A percentile compares a stretch with the other conserved stretches of the same genome.
These are phyloP conservation scores for Lysiphlebus fabarum DNA, from an alignment of 1,140 invertebrate genomes.

Conservation along the genomic window DNA sequence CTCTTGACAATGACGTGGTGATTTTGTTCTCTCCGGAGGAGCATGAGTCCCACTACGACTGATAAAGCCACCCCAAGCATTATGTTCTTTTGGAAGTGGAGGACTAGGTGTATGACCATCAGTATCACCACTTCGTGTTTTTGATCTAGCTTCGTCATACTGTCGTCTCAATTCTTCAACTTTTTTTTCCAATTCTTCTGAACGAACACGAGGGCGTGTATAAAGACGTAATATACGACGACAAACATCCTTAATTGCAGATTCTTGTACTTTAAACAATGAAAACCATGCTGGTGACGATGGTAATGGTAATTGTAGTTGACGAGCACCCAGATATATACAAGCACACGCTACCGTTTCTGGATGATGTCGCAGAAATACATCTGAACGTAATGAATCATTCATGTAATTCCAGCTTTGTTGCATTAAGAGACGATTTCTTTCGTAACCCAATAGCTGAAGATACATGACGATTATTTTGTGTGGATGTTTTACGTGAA, in stretches of 20 bases:
- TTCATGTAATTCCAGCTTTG: conserved; percentile 99
- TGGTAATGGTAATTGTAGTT: conserved; percentile 81
- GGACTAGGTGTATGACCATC: conserved; percentile 61
- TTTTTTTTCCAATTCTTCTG: conserved; percentile 70
- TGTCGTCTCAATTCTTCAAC: conserved; percentile 72
- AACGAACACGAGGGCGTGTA: conserved; percentile 70
- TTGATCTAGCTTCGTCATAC: conserved; percentile 73
- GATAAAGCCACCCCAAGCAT: conserved; percentile 67
- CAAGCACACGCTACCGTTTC: conserved; percentile 98
- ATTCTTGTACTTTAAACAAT: conserved; percentile 80
- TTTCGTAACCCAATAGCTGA: conserved; percentile 83
- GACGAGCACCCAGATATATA: conserved; percentile 90
- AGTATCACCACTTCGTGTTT: conserved; percentile 57
- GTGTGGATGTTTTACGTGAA: conserved; percentile 99
- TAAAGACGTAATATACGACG: conserved; percentile 82
- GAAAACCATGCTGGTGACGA: conserved; percentile 85
- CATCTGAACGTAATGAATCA: conserved; percentile 93
- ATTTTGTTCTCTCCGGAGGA: conserved; percentile 47
- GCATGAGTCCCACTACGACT: conserved; percentile 51
- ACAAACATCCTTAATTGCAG: conserved; percentile 82
- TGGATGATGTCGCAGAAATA: conserved; percentile 92
- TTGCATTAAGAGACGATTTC: conserved; percentile 82
- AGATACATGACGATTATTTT: conserved; percentile 96
- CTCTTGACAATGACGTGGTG: conserved; percentile 42
- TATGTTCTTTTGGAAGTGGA: conserved; percentile 56